Evolutionary conservation across 2,797 vertebrate genomes (phyloP).

Genomic region (Rhincodon typus): DNA sequence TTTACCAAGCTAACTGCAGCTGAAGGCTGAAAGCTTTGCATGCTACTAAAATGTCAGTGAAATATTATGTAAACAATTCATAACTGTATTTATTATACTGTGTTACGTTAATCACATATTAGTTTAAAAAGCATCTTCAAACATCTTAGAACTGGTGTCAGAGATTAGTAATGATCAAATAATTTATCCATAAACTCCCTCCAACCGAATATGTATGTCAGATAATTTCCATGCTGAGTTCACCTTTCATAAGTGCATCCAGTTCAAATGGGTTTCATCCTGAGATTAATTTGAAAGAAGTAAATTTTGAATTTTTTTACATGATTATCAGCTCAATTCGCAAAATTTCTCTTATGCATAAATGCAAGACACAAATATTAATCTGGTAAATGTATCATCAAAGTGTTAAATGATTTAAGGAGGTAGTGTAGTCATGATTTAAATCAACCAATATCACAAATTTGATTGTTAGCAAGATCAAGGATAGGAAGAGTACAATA

Average conservation of each 20-base stretch:
- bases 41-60: not conserved
- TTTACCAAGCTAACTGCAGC: not conserved
- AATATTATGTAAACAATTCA: not conserved
- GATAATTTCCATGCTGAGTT: not conserved
- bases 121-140: not conserved
- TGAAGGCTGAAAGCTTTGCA: not conserved
- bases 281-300: not conserved
- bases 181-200: not conserved
- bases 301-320: not conserved
- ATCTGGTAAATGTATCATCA: not conserved
- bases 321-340: not conserved
- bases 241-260: not conserved
- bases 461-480: not conserved
- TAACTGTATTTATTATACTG: not conserved
- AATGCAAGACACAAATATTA: not conserved
- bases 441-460: not conserved
- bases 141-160: not conserved
- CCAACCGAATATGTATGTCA: not conserved
- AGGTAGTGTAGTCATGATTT: not conserved
- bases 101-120: not conserved
- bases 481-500: not conserved
- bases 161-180: not conserved
- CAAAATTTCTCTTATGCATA: not conserved
- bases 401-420: not conserved
- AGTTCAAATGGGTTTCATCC: not conserved